Evolutionary conservation across 2,888 invertebrate species (phyloP), one percentile per base, ranked within the genome.

Genomic region (Pandemis corylana): DNA sequence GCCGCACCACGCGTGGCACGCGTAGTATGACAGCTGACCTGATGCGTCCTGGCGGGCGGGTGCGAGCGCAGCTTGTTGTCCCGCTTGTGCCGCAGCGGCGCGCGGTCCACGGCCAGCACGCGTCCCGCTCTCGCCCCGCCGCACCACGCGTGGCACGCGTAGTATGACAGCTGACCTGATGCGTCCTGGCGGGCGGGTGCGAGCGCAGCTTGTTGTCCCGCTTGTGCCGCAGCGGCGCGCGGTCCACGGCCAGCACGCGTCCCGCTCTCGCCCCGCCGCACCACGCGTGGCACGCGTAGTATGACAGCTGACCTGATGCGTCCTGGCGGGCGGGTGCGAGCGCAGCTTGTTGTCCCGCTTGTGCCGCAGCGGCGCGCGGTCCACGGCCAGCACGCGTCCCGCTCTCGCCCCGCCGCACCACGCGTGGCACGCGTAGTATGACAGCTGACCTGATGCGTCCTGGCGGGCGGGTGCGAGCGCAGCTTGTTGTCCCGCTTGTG

Each of bases 191-290:
- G 77, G 76, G 75, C 28, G 76, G 61, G 68, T 76, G 65, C 28
- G 66, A 78, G 44, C 81, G 79, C 80, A 90, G 82, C 78, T 83
- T 84, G 87, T 88, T 89, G 85, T 97, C 97, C 80, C 96, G 96
- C 91, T 98, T 98, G 90, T 98, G 98, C 6, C 98, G 96, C 79
- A 97, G 96, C 79, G 97, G 96, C 46, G 97, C 97, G 78, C 97
- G 96, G 91, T 98, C 98, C 67, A 98, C 94, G 41, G 97, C 91
- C 76, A 98, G 85, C 80, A 97, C 96, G 71, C 95, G 90, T 77
- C 96, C 51, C n/a, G 6, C 95, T 20, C 95, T 94, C 65, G 89
- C 83, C 80, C 85, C 78, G 59, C 83, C 83, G 76, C 95, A 91
- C 80, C 96, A 95, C 59, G 96, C 95, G 78, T 94, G 93, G 28